phyloP scores from a whole-genome alignment of 2,113 vertebrate species.

The Crocuta crocuta region DNA sequence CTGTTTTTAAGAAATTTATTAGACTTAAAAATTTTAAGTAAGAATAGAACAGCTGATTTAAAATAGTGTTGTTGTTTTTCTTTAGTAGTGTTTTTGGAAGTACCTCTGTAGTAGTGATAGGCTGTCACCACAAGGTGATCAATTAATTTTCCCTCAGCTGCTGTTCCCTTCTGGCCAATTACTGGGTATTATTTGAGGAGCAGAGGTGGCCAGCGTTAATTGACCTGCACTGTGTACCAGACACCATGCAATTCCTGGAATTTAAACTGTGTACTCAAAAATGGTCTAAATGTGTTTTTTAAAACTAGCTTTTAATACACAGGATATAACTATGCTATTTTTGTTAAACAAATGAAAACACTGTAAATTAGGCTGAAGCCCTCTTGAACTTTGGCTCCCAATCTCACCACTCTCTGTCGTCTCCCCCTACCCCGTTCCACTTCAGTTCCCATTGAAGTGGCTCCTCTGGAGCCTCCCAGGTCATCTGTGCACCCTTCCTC shows the following conservation, averaged over 20 bases:
- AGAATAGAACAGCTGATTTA: neutral
- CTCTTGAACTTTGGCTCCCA: too few species aligned
- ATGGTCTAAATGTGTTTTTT: neutral
- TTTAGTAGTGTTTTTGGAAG: neutral
- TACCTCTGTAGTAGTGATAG: neutral
- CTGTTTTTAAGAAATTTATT: neutral
- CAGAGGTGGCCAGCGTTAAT: neutral
- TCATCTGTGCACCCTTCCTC: fast-evolving
- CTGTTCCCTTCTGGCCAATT: neutral
- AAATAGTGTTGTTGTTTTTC: neutral
- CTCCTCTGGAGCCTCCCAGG: neutral
- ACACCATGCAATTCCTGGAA: neutral
- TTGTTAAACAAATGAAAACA: neutral
- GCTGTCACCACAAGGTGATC: neutral
- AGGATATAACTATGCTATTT: neutral
- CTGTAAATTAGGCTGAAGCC: neutral
- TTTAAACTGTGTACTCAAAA: neutral
- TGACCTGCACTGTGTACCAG: neutral
- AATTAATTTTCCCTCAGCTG: neutral
- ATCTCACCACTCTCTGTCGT: neutral
- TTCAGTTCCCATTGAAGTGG: neutral
- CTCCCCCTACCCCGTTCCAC: neutral
- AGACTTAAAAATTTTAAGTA: neutral
- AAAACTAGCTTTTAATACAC: neutral
- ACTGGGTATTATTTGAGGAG: neutral